phyloP scores from a whole-genome alignment of 2,113 vertebrate genomes.

The Rhabdornis inornatus region DNA sequence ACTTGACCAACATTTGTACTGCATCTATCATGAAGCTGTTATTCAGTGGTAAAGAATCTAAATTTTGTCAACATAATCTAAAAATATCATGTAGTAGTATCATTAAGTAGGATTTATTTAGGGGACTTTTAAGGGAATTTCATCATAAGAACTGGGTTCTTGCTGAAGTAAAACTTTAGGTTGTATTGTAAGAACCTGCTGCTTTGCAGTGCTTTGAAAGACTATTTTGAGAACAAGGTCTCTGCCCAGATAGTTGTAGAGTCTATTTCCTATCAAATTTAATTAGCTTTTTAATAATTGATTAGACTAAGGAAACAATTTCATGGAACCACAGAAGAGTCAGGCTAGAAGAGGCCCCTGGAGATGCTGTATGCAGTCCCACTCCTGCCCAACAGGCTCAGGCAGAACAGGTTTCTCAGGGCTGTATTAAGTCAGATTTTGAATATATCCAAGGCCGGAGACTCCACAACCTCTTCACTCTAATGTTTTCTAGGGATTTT shows the following conservation, averaged over 20 bases:
- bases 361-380: not conserved
- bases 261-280: not conserved
- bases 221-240: not conserved
- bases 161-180: not conserved
- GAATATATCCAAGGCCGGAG: not conserved
- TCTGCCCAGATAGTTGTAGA: not conserved
- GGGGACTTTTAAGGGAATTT: not conserved
- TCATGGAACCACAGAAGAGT: not conserved
- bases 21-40: not conserved
- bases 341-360: not conserved
- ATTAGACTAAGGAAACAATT: not conserved
- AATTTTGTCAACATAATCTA: not conserved
- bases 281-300: not conserved
- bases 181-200: not conserved
- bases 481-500: not conserved
- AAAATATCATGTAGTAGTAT: not conserved
- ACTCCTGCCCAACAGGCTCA: not conserved
- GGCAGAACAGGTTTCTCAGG: not conserved
- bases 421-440: not conserved
- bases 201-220: not conserved
- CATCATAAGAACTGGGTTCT: not conserved
- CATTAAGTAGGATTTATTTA: not conserved
- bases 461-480: not conserved
- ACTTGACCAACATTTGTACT: not conserved
- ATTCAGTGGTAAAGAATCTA: not conserved